phyloP scores from a whole-genome alignment of 2,113 vertebrate genomes.

The Bufo gargarizans region DNA sequence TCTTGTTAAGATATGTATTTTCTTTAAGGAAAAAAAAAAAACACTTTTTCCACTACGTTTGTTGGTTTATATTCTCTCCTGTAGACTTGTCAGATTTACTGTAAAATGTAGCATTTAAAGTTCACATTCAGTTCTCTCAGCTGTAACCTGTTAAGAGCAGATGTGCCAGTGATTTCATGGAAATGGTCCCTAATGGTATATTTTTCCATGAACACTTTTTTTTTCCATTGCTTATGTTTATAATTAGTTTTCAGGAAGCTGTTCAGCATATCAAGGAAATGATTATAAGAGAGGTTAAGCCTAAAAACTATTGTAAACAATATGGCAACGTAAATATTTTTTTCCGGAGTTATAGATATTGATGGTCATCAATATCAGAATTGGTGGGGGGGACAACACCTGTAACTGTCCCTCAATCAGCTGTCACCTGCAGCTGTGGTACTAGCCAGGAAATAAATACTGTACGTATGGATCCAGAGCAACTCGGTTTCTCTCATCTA shows the following conservation, averaged over 20 bases:
- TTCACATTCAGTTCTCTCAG: slow-evolving; percentile 69
- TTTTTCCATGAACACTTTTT: slow-evolving; percentile 59
- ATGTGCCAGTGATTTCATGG: slow-evolving; percentile 60
- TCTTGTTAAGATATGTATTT: neutral
- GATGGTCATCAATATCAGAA: too few relatives aligned
- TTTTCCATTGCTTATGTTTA: slow-evolving; percentile 50
- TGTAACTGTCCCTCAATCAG: too few relatives aligned
- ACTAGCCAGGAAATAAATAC: too few relatives aligned
- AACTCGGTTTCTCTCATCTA: too few relatives aligned
- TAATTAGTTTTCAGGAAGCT: slow-evolving; percentile 35
- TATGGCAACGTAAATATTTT: too few relatives aligned
- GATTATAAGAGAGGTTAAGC: slow-evolving; percentile 13
- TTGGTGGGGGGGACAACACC: too few relatives aligned
- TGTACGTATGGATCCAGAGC: too few relatives aligned
- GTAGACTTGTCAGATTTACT: slow-evolving; percentile 67
- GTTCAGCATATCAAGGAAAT: neutral
- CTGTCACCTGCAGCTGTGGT: too few relatives aligned
- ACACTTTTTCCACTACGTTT: slow-evolving; percentile 55
- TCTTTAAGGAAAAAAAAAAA: neutral
- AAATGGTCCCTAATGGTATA: slow-evolving; percentile 56
- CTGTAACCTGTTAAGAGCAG: slow-evolving; percentile 72
- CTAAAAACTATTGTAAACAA: neutral
- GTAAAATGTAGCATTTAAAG: slow-evolving; percentile 66
- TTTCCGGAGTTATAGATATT: too few relatives aligned
- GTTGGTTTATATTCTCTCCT: slow-evolving; percentile 60